Conservation (phyloP, 2,113 vertebrate genomes). For the Tichodroma muraria region DNA sequence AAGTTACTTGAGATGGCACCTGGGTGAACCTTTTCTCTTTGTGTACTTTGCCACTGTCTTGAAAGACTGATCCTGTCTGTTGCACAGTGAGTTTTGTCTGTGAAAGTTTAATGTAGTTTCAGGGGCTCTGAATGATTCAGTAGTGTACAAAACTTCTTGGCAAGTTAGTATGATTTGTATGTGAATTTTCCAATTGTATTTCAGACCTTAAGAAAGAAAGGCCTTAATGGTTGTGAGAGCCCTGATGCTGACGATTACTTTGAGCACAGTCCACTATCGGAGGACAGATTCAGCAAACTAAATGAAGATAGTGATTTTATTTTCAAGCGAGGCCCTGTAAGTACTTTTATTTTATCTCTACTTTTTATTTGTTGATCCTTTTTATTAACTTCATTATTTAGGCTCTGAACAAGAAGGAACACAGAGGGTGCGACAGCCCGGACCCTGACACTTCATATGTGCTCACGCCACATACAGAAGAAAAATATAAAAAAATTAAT, state of each 20-base stretch:
- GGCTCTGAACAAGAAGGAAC: constrained; percentile 99
- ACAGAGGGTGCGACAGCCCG: constrained; percentile 99
- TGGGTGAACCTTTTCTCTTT: constrained; percentile 5
- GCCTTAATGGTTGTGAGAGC: constrained; percentile 99
- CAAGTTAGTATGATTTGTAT: constrained; percentile 79
- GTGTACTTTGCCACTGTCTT: not conserved
- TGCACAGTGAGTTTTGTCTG: constrained; percentile 32
- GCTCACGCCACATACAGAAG: constrained; percentile 99
- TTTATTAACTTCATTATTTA: constrained; percentile 98
- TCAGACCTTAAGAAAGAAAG: constrained; percentile 99
- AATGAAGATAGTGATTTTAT: constrained; percentile 99
- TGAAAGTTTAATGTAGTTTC: constrained; percentile 38
- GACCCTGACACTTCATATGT: constrained; percentile 99
- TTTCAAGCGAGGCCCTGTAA: constrained; percentile 99
- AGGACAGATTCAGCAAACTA: constrained; percentile 99
- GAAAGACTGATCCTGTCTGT: not conserved
- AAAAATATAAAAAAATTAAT: constrained; percentile 99
- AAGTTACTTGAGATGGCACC: not conserved
- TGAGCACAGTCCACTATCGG: constrained; percentile 98
- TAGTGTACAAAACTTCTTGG: constrained; percentile 58
- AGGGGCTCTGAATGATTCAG: constrained; percentile 66
- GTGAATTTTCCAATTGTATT: constrained; percentile 99
- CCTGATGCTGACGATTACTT: constrained; percentile 98
- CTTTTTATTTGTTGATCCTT: constrained; percentile 98
- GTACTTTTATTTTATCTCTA: constrained; percentile 87